Percentiles rank a stretch among this genome's conserved stretches.
Conservation (phyloP, 2,113 vertebrate genomes). For the Oxyura jamaicensis region DNA sequence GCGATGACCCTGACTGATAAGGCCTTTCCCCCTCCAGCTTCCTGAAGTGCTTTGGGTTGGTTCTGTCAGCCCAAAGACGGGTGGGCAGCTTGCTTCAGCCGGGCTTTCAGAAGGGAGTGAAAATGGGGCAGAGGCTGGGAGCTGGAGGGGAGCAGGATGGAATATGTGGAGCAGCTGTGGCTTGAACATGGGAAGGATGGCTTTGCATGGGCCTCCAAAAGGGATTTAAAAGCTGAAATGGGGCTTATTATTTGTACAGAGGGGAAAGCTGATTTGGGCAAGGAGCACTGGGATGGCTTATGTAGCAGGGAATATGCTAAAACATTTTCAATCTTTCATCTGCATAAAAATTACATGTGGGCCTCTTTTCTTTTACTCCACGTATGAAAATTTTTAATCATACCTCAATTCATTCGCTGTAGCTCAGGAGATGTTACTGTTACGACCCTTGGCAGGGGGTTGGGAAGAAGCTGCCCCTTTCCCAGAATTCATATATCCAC, state of each 20-base stretch:
- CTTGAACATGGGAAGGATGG: neutral
- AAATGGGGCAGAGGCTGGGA: neutral
- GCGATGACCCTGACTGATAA: neutral
- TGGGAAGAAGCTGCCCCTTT: neutral
- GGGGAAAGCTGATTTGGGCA: neutral
- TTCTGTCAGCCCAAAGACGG: neutral
- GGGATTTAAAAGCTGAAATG: neutral
- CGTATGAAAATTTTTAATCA: neutral
- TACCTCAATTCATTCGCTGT: neutral
- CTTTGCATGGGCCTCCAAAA: neutral
- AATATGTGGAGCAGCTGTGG: neutral
- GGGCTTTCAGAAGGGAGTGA: neutral
- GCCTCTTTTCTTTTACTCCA: neutral
- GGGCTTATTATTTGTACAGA: neutral
- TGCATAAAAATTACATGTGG: neutral
- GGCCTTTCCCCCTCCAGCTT: neutral
- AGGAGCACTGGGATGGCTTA: neutral
- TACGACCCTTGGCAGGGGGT: neutral
- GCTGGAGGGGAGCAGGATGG: neutral
- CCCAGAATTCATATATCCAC: neutral
- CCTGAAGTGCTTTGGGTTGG: neutral
- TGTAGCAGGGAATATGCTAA: neutral
- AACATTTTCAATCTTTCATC: neutral
- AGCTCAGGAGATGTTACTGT: neutral
- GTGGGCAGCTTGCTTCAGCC: neutral